phyloP scores from a whole-genome alignment of 2,113 vertebrate genomes.

The Dendrocopos noguchii region DNA sequence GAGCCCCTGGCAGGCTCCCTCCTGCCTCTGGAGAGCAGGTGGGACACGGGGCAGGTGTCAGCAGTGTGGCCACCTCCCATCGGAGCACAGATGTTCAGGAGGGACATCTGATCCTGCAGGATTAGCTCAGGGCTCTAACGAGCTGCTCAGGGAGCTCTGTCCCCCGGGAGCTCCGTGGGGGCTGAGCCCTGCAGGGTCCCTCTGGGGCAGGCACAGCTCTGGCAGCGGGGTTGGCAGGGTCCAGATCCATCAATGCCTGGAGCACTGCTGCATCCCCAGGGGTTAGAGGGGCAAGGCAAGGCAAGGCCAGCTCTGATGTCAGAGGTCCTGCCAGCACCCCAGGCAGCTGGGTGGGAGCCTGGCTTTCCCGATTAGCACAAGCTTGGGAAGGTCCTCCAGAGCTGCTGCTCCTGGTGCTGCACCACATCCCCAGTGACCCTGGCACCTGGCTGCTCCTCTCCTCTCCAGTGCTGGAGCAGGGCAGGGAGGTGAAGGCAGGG shows the following conservation, averaged over 20 bases:
- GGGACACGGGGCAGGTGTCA: accelerated
- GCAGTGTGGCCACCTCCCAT: not conserved
- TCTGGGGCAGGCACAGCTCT: not conserved
- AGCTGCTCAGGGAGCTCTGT: not conserved
- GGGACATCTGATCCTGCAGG: not conserved
- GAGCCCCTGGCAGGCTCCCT: not conserved
- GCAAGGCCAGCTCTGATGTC: not conserved
- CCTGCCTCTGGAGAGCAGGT: not conserved
- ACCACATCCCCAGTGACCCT: accelerated
- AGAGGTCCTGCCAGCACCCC: not conserved
- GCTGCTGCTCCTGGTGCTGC: not conserved
- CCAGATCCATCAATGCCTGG: not conserved
- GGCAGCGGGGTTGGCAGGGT: not conserved
- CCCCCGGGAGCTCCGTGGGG: accelerated
- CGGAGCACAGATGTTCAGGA: not conserved
- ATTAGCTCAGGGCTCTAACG: not conserved
- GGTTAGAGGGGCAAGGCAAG: not conserved
- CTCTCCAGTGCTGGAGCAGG: not conserved
- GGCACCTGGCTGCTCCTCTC: not conserved
- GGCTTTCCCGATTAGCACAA: not conserved
- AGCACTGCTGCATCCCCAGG: not conserved
- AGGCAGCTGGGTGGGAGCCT: not conserved
- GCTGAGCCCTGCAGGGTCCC: not conserved
- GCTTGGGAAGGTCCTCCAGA: not conserved
- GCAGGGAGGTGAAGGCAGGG: not conserved